Base-by-base conservation (phyloP, 2,888 invertebrate species). In the Alloscopus bannaensis region DNA sequence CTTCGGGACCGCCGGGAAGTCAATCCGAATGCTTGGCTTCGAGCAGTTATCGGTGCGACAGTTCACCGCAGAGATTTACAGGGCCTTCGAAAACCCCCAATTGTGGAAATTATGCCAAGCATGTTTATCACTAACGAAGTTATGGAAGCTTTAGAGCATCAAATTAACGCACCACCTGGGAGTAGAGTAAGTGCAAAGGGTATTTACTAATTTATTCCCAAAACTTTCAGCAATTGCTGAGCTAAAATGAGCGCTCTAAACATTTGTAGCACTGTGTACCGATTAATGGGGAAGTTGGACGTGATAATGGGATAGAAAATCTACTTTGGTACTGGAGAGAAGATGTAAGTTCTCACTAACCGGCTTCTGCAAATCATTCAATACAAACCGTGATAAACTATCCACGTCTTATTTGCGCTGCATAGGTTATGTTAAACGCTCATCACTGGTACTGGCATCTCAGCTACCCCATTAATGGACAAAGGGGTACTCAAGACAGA, bases 291-390 rank as follows among this genome's bases (percentile, higher is more conserved):
- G 45, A 20, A 18, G 79, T 75, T 24, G 81, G 81, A 18, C 42
- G 77, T 20, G 79, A 79, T 40, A 81, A 81, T 29, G 81, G 81
- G 0, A 26, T 45, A 1, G 81, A 81, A 31, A 81, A 81, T 40
- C 29, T 70, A n/a, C 24, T 75, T 18, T 81, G 78, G 78, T 81
- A 81, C 50, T 81, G 78, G 78, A 31, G 81, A n/a, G 81, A 81
- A 52, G 81, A 81, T 50, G 71, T 79, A 3, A 81, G 76, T 76
- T 28, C 77, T 1, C 76, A 81, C 47, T 70, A 75, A 3, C 81
- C 81, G 71, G 75, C 36, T 8, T 8, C 13, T 36, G 13, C 36
- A 59, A 62, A 18, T 24, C n/a, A 47, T 66, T 22, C 13, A 28
- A 3, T 42, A 20, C 4, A 42, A 28, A 26, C n/a, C n/a, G n/a